Conservation (phyloP, 2,888 invertebrate genomes). For the Chymomyza procnemis region DNA sequence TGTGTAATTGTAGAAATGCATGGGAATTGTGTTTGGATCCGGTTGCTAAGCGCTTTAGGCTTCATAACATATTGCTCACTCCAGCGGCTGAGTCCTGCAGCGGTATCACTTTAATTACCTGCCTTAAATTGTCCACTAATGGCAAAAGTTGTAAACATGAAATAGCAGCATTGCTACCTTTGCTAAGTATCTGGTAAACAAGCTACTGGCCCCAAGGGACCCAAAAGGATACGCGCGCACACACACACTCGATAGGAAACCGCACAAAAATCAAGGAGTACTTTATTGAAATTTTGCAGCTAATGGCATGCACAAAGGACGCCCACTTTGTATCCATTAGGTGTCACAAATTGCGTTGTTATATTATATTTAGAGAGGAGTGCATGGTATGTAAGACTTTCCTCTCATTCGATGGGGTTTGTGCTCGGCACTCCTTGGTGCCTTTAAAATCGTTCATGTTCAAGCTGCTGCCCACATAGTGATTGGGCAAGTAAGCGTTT, state of each 20-base stretch:
- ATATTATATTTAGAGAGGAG: neutral
- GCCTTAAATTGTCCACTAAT: neutral
- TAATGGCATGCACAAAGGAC: neutral
- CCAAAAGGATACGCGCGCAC: neutral
- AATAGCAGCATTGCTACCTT: neutral
- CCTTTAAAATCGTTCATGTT: neutral
- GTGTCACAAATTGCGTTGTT: neutral
- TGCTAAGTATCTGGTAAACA: neutral
- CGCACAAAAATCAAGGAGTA: neutral
- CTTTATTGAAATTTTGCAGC: neutral
- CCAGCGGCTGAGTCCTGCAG: neutral
- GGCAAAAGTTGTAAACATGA: neutral
- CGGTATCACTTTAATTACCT: neutral
- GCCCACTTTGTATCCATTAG: neutral
- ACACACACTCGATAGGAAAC: neutral
- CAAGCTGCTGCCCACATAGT: neutral
- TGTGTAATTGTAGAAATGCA: neutral
- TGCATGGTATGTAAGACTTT: neutral
- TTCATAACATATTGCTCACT: neutral
- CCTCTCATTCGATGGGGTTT: neutral
- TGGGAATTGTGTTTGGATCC: neutral
- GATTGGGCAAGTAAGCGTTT: neutral
- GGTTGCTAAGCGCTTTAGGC: neutral
- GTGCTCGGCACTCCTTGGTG: neutral
- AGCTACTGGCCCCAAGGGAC: neutral